A percentile compares a stretch with the other conserved stretches of the same genome.
phyloP scores from a whole-genome alignment of 2,113 vertebrate genomes.

The Elanus axillaris region DNA sequence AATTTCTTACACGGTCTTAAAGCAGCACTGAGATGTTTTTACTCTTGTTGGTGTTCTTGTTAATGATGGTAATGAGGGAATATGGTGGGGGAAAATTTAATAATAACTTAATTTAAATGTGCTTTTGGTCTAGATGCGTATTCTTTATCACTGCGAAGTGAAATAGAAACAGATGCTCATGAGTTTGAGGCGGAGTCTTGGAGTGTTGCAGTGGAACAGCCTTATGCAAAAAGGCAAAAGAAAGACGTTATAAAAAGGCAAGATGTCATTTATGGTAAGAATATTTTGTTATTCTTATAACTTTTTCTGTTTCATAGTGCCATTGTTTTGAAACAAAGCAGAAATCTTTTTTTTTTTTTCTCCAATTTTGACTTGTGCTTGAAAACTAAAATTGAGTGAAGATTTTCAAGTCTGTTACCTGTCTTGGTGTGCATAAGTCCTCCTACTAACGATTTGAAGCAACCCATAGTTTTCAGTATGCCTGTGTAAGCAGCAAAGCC shows the following conservation, averaged over 20 bases:
- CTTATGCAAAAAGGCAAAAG: conserved; percentile 80
- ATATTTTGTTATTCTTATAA: not conserved
- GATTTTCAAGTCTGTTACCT: not conserved
- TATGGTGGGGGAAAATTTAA: not conserved
- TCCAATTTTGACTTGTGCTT: not conserved
- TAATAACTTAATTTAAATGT: not conserved
- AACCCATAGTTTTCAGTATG: not conserved
- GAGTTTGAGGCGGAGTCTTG: conserved; percentile 92
- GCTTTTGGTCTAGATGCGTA: conserved; percentile 76
- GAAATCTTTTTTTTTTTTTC: not conserved
- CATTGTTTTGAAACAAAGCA: not conserved
- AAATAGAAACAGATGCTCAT: conserved; percentile 85
- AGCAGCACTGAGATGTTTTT: not conserved
- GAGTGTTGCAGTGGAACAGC: conserved; percentile 87
- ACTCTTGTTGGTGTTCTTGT: not conserved
- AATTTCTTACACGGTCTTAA: not conserved
- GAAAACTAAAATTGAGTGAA: not conserved
- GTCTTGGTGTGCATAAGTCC: not conserved
- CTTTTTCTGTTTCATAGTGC: not conserved
- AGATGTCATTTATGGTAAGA: conserved; percentile 93
- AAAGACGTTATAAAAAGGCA: conserved; percentile 86
- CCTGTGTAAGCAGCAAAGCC: not conserved
- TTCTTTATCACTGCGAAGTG: conserved; percentile 76
- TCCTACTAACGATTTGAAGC: not conserved
- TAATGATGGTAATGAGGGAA: not conserved